Evolutionary conservation across 2,113 vertebrate genomes (phyloP), one percentile per base, ranked within the genome.

Genomic region (Siniperca chuatsi): DNA sequence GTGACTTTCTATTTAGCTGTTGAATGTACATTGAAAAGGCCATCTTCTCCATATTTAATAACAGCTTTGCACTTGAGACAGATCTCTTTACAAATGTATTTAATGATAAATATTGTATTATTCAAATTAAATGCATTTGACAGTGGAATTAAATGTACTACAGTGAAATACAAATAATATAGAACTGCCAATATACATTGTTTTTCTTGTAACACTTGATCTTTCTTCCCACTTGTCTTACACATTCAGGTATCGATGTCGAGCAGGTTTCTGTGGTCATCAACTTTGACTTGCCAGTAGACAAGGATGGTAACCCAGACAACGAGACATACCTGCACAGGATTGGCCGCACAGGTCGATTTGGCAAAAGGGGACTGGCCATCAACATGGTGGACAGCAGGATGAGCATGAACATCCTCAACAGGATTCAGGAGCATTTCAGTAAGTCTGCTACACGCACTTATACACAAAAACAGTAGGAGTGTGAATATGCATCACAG

Each of bases 351-450:
- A 99, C 98, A 0, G 98, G 98, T 7, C 97, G 97, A 83, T 99
- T 99, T 2, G 98, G 98, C 92, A 99, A 99, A 92, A 94, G 98
- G 33, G 98, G 98, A 1, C 93, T 99, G 92, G 98, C 98, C 0
- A 96, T 99, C 78, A 99, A 99, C 95, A 99, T 99, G 98, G 97
- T 99, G 66, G 98, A 99, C 96, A 97, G 98, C 97, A 98, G 96
- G 88, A 96, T 97, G 95, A 98, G 97, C 95, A 98, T 99, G 98
- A 97, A 96, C 90, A 97, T 99, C 72, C 97, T 99, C 69, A 97
- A 96, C 90, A 96, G 97, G 72, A 99, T 99, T 95, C 97, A 99
- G 94, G 97, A 99, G 48, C 98, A 99, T 84, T 94, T 93, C 60
- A 94, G 92, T 93, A 84, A 93, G 93, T 89, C 12, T 73, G 13